phyloP scores from a whole-genome alignment of 2,113 vertebrate species.

The Lagopus leucura region DNA sequence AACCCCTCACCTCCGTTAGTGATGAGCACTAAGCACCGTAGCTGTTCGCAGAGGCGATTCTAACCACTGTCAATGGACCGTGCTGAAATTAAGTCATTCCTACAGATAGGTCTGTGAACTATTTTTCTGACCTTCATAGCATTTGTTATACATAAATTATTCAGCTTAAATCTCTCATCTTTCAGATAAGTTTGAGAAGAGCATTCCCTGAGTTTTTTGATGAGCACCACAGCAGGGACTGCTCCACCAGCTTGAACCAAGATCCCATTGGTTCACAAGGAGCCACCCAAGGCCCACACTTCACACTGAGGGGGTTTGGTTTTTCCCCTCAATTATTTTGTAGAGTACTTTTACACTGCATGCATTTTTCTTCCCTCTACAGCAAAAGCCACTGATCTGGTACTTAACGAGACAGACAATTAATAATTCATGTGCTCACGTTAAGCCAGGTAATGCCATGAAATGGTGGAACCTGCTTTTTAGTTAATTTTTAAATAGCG shows the following conservation, averaged over 20 bases:
- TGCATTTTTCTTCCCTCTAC: constrained; percentile 78
- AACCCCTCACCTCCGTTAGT: not conserved
- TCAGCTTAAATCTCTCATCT: constrained; percentile 41
- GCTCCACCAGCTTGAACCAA: constrained; percentile 33
- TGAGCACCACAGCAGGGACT: constrained; percentile 50
- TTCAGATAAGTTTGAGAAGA: constrained; percentile 44
- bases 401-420: constrained; percentile 83
- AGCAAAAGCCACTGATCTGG: constrained; percentile 83
- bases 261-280: constrained; percentile 30
- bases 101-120: not conserved
- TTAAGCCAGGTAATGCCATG: constrained; percentile 95
- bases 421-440: constrained; percentile 90
- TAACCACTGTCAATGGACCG: not conserved
- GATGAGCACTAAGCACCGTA: not conserved
- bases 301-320: not conserved
- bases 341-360: constrained; percentile 78
- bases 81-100: constrained; percentile 7
- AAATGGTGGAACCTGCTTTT: constrained; percentile 74
- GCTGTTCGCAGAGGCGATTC: not conserved
- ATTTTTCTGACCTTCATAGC: not conserved
- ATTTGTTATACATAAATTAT: constrained; percentile 63
- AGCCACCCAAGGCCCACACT: not conserved
- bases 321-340: constrained; percentile 31
- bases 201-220: constrained; percentile 17
- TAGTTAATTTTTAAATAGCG: constrained; percentile 70